Evolutionary conservation across 2,888 invertebrate species (phyloP), one percentile per base, ranked within the genome.

Genomic region (Erpobdella octoculata): DNA sequence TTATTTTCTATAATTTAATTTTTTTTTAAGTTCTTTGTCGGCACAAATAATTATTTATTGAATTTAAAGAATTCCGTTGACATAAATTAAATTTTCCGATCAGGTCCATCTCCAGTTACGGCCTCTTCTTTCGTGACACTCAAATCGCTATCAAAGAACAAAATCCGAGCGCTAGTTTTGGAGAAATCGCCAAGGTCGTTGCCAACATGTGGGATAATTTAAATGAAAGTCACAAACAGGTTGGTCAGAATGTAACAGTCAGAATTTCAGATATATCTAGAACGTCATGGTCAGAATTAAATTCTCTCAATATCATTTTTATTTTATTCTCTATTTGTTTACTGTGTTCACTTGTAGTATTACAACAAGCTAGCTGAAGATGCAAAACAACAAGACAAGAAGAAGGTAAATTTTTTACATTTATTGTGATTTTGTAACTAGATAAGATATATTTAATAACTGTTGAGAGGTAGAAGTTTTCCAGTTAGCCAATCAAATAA

Each of bases 151-250:
- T 96, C 79, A 96, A 96, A 85, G 93, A 93, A 73, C 93, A 94
- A 86, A 95, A 94, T 85, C 95, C 95, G 31, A 91, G 91, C 82
- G 94, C 94, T 67, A 93, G 92, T 82, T 94, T 96, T 85, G 94
- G 94, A 37, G 95, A 96, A 85, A 92, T 96, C 38, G 94, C 94
- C 15, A 93, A 93, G 86, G 95, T 96, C 78, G 95, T 96, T 6
- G 92, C 93, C 18, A 94, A 93, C 53, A 95, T 96, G 95, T 96
- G 96, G 96, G 95, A 96, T 82, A 91, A 91, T 36, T 86, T 96
- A 78, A 94, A 94, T 81, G 90, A 91, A 0, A 91, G 92, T 81
- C 91, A 92, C 82, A 96, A 95, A 87, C 92, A 90, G 85, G 93
- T 93, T 86, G 53, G 1, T 28, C 1, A 8, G 2, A 5, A 46